phyloP scores from a whole-genome alignment of 2,113 vertebrate species.

The Austrofundulus limnaeus region DNA sequence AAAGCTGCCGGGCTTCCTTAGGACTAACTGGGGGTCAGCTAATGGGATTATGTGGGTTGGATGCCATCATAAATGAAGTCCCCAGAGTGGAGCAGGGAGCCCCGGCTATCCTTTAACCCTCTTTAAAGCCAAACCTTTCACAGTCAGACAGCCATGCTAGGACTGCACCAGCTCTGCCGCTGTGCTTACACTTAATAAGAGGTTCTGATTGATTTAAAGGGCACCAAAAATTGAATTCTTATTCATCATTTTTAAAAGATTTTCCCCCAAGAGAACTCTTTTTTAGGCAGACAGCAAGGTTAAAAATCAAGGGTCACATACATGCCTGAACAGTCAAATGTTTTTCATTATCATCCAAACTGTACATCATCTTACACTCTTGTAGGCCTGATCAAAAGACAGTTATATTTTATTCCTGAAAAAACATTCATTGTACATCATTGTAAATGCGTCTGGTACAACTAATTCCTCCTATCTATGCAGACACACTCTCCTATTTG shows the following conservation, averaged over 20 bases:
- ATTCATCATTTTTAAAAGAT: conserved; percentile 34
- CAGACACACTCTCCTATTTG: background rate
- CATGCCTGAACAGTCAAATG: background rate
- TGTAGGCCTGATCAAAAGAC: no score
- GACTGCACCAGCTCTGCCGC: conserved; percentile 46
- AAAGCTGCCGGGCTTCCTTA: conserved; percentile 45
- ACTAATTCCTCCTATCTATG: background rate
- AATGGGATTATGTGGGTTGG: conserved; percentile 74
- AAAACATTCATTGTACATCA: no score
- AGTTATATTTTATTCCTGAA: no score
- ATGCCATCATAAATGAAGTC: conserved; percentile 71
- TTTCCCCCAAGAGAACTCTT: background rate
- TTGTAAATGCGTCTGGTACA: no score
- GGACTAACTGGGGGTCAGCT: conserved; percentile 59
- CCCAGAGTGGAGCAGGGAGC: conserved; percentile 58
- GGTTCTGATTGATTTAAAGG: conserved; percentile 25
- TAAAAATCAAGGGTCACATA: conserved; percentile 17
- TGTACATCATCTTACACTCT: background rate
- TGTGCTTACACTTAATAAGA: conserved; percentile 17
- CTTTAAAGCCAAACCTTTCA: conserved; percentile 63
- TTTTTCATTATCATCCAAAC: conserved; percentile 5
- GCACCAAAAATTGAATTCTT: conserved; percentile 19
- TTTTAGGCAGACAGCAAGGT: conserved; percentile 2
- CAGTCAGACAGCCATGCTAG: conserved; percentile 45
- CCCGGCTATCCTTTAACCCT: conserved; percentile 64